These are phyloP conservation scores for Sclerurus mexicanus DNA, from an alignment of 2,113 vertebrate species.

Conservation along the genomic window DNA sequence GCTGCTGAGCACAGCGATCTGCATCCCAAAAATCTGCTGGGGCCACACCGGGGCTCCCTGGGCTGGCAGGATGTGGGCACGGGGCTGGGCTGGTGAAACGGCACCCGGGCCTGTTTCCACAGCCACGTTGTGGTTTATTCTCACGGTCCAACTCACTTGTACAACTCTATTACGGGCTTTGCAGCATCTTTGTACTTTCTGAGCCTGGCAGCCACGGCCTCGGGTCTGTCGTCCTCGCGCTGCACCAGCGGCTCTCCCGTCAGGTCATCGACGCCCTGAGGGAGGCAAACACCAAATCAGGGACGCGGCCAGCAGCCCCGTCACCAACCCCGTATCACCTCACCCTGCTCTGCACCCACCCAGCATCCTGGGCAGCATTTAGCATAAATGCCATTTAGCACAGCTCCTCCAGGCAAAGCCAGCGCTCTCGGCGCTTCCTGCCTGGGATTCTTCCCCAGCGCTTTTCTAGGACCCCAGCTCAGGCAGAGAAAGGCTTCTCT, in stretches of 20 bases:
- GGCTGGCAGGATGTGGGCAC: not conserved
- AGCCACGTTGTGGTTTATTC: not conserved
- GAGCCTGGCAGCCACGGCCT: conserved; percentile 85
- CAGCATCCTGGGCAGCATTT: not conserved
- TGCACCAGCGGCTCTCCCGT: conserved; percentile 89
- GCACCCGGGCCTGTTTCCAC: not conserved
- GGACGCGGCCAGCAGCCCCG: not conserved
- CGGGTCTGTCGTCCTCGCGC: conserved; percentile 88
- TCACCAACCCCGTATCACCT: not conserved
- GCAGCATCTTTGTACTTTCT: conserved; percentile 94
- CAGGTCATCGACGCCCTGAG: conserved; percentile 89
- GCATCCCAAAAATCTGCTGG: not conserved
- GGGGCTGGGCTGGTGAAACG: not conserved
- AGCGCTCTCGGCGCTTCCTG: rapidly evolving
- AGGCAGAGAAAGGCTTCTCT: rapidly evolving
- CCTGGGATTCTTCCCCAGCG: rapidly evolving
- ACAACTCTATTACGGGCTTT: conserved; percentile 92
- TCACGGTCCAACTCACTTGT: conserved; percentile 80
- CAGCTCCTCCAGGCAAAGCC: not conserved
- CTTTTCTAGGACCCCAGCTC: not conserved
- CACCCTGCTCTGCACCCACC: rapidly evolving
- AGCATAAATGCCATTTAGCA: not conserved
- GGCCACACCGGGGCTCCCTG: rapidly evolving
- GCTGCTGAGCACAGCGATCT: not conserved
- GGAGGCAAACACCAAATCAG: not conserved